These are phyloP conservation scores for Danio albolineatus DNA, from an alignment of 2,797 vertebrate genomes.

Conservation along the genomic window DNA sequence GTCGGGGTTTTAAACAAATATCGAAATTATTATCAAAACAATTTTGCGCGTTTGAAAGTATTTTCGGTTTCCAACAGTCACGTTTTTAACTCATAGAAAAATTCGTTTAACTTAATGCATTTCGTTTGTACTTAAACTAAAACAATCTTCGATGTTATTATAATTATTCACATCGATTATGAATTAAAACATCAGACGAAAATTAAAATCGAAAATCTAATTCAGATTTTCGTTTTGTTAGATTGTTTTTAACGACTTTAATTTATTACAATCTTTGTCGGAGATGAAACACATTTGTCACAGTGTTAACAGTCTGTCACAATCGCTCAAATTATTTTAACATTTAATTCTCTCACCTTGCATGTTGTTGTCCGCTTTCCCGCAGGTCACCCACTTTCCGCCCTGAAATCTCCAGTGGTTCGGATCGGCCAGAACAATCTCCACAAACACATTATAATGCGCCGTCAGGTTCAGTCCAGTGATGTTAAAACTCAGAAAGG, in stretches of 20 bases:
- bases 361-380: constrained; percentile 99
- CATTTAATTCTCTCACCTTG: constrained; percentile 83
- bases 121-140: not conserved
- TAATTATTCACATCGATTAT: not conserved
- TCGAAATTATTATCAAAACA: not conserved
- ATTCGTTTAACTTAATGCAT: not conserved
- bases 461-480: constrained; percentile 94
- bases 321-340: not conserved
- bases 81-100: not conserved
- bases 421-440: constrained; percentile 93
- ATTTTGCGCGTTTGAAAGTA: not conserved
- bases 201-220: not conserved
- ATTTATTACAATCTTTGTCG: not conserved
- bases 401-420: constrained; percentile 99
- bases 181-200: not conserved
- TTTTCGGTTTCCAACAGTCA: not conserved
- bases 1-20: not conserved
- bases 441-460: constrained; percentile 98
- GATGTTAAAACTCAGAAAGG: constrained; percentile 98
- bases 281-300: not conserved
- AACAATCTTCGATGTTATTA: no score
- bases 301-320: not conserved
- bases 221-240: not conserved
- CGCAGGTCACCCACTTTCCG: constrained; percentile 98
- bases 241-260: not conserved